A percentile compares a stretch with the other conserved stretches of the same genome.
Conservation (phyloP, 2,797 vertebrate genomes). For the Thamnophis elegans region DNA sequence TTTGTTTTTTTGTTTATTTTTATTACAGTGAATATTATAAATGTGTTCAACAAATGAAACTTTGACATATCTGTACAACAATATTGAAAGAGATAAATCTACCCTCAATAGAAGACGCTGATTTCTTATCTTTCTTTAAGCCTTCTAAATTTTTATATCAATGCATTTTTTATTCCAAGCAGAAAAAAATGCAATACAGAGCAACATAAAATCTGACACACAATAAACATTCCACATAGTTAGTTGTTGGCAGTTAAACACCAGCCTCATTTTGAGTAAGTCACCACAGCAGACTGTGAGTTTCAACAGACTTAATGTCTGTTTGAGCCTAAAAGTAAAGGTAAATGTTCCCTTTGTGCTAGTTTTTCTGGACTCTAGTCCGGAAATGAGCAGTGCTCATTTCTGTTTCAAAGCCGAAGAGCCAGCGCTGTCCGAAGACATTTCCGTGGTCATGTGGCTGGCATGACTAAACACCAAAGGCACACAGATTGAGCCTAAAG, state of each 20-base stretch:
- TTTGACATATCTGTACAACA: slow-evolving; percentile 42
- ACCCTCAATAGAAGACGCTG: slow-evolving; percentile 54
- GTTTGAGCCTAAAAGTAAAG: background rate
- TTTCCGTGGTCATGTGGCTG: too few species aligned
- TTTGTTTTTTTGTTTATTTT: background rate
- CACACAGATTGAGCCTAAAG: background rate
- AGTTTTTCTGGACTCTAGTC: too few species aligned
- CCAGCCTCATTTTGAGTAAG: background rate
- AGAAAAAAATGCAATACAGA: slow-evolving; percentile 69
- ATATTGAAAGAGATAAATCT: slow-evolving; percentile 63
- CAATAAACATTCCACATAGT: slow-evolving; percentile 72
- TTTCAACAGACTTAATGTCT: background rate
- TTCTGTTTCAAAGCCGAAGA: too few species aligned
- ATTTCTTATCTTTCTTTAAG: slow-evolving; percentile 63
- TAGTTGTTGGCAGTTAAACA: slow-evolving; percentile 68
- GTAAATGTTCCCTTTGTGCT: background rate
- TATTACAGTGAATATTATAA: background rate
- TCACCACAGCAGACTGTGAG: background rate
- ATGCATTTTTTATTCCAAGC: slow-evolving; percentile 64
- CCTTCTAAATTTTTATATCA: slow-evolving; percentile 67
- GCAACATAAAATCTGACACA: slow-evolving; percentile 73
- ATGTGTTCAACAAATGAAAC: background rate
- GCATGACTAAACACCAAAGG: too few species aligned
- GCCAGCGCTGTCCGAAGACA: too few species aligned
- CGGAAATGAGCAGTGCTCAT: too few species aligned